Base-by-base conservation (phyloP, 2,113 vertebrate genomes). In the Lagopus muta region DNA sequence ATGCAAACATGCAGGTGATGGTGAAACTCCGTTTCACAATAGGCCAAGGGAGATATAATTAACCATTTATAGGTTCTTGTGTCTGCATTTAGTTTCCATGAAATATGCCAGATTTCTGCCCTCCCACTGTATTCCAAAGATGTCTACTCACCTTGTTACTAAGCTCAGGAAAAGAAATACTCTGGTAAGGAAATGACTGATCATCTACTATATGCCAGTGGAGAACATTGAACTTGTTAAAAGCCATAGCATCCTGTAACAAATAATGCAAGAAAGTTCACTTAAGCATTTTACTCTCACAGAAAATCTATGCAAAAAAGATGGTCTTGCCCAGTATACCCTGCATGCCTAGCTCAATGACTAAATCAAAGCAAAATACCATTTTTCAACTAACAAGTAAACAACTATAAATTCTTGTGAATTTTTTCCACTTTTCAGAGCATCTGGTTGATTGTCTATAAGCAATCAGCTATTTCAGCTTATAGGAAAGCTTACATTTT, bases 151-250 rank as follows among this genome's bases (percentile, higher is more conserved):
- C 99, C 97, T 98, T 96, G 79, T 97, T 96, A 96, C 99, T 99
- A 88, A 99, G 97, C 45, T 99, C 96, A 8, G 99, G 99, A 94
- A 99, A 99, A 19, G 95, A 95, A 24, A 69, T 82, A 89, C 99
- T 99, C 96, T 99, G 95, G 89, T 98, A 99, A 8, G 99, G 99
- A 95, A 99, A 99, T 34, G 99, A 98, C 10, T 76, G 97, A 79
- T 99, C 99, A 30, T 99, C 99, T 43, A 99, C 99, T 71, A 99
- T 98, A 94, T 99, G 99, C 99, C 99, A 99, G 97, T 99, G 99
- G 71, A 99, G 98, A 74, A 99, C 99, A 62, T 99, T 99, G 65
- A 99, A 98, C 92, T 99, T 99, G 96, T 99, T 99, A 96, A 99
- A 99, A 57, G 99, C 98, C 99, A 99, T 99, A 19, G 98, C 98